These are phyloP conservation scores for Myopa testacea DNA, from an alignment of 2,888 invertebrate genomes.

Conservation along the genomic window DNA sequence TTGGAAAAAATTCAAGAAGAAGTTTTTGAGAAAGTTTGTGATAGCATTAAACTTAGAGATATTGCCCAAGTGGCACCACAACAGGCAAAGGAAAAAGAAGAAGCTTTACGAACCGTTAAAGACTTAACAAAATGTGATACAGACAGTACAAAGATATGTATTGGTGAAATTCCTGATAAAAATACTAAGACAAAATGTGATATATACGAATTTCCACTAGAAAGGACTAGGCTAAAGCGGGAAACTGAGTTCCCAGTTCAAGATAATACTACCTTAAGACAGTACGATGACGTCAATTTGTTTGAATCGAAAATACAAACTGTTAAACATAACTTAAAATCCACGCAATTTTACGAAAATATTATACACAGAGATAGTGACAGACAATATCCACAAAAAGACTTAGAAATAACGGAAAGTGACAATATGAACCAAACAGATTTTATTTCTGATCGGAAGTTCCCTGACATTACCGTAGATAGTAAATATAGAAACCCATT, in stretches of 20 bases:
- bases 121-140: constrained; percentile 40
- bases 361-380: constrained; percentile 6
- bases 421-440: not conserved
- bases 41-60: constrained; percentile 54
- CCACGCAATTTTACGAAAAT: constrained; percentile 18
- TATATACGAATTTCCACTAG: constrained; percentile 54
- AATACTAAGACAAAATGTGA: constrained; percentile 48
- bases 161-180: constrained; percentile 37
- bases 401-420: not conserved
- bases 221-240: constrained; percentile 40
- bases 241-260: constrained; percentile 49
- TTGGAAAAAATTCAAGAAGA: constrained; percentile 49
- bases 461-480: not conserved
- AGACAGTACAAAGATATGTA: constrained; percentile 50
- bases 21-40: constrained; percentile 58
- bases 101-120: not conserved
- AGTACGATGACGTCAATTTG: constrained; percentile 3
- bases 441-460: not conserved
- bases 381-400: not conserved
- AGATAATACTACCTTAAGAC: not conserved
- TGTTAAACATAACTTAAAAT: constrained; percentile 12
- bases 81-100: constrained; percentile 17
- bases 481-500: not conserved
- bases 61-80: constrained; percentile 49
- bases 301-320: constrained; percentile 15